Evolutionary conservation across 2,113 vertebrate genomes (phyloP), one percentile per base, ranked within the genome.

Genomic region (Oncorhynchus keta): DNA sequence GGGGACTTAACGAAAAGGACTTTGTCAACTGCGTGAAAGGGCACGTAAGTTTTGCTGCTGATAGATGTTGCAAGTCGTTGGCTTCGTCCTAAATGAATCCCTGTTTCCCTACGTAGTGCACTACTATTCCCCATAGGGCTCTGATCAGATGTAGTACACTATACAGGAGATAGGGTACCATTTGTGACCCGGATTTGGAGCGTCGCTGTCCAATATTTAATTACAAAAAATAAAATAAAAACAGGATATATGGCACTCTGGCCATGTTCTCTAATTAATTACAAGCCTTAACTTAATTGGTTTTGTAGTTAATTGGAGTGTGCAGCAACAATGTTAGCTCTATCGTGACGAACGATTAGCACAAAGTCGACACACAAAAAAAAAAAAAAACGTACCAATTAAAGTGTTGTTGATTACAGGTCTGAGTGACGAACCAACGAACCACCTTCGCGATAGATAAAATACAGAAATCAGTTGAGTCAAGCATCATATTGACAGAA

Each of bases 391-490:
- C 4, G 0, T 14, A 5, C 16, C 51, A 18, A 55, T 55, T 55
- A 55, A 5, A 55, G 39, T 45, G 39, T 45, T 45, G 39, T 45
- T 45, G 39, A 45, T 45, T 45, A 45, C 9, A 45, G 39, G 39
- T 45, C 39, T 24, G 1, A 24, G 39, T 3, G 39, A 45, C 9
- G 24, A 3, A 45, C 39, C 39, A 45, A 11, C 39, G 9, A 11
- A 11, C 0, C 39, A 2, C 9, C 39, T 45, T 45, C 2, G 0
- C 0, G 9, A 11, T 0, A 45, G 2, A 24, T 2, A 11, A 3
- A 11, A 45, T 9, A 45, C 9, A 39, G 2, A 0, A 45, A 3
- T 2, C 9, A 11, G 39, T 45, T 45, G 39, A 45, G 39, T 45
- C 9, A 3, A 45, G 39, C 39, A 0, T 45, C 9, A 11, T 11